A percentile compares a stretch with the other conserved stretches of the same genome.
phyloP scores from a whole-genome alignment of 1,140 invertebrate species.

The Pectinophora gossypiella region DNA sequence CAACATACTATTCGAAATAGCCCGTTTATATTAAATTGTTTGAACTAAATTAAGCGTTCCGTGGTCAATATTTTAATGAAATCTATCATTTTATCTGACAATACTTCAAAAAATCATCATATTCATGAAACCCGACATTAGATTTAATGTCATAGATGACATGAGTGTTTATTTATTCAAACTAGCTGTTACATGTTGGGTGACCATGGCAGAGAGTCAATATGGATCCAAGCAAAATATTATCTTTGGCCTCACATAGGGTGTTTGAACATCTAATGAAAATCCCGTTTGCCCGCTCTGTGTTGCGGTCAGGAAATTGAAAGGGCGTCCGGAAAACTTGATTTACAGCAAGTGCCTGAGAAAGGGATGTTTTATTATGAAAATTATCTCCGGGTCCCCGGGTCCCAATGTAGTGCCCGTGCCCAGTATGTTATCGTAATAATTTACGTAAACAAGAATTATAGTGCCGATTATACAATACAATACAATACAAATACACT shows the following conservation, averaged over 20 bases:
- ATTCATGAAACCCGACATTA: no score
- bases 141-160: no score
- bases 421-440: slow-evolving; percentile 30
- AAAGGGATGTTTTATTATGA: slow-evolving; percentile 58
- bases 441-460: slow-evolving; percentile 2
- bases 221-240: slow-evolving; percentile 26
- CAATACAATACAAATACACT: no score
- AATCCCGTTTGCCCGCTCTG: slow-evolving; percentile 40
- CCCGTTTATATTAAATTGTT: no score
- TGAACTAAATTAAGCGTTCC: no score
- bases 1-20: no score
- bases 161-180: no score
- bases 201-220: slow-evolving; percentile 1
- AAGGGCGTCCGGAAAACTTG: slow-evolving; percentile 53
- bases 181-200: no score
- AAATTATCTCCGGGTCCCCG: slow-evolving; percentile 45
- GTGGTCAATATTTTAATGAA: no score
- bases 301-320: slow-evolving; percentile 58
- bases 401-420: slow-evolving; percentile 19
- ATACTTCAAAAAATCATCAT: no score
- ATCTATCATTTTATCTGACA: no score
- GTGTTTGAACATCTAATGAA: slow-evolving; percentile 43
- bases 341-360: slow-evolving; percentile 51
- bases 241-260: slow-evolving; percentile 18
- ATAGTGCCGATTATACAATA: not conserved